Evolutionary conservation across 2,113 vertebrate species (phyloP), one percentile per base, ranked within the genome.

Genomic region (Reinhardtius hippoglossoides): DNA sequence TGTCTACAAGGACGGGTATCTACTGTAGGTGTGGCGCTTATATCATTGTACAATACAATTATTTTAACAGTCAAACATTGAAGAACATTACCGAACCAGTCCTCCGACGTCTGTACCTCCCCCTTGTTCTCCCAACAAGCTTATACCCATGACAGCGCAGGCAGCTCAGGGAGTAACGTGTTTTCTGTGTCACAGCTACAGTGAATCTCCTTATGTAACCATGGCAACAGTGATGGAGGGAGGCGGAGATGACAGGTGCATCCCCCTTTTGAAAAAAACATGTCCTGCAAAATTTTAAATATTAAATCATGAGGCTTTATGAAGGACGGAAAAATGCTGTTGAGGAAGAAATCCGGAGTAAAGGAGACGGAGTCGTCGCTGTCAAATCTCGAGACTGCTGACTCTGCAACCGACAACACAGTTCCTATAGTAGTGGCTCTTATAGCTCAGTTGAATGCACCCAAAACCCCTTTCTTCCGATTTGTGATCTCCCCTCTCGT

Each of bases 161-260:
- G 31, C 57, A 62, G 81, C 76, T n/a, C 70, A 67, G 59, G 77
- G 77, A 85, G 37, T 68, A 24, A 73, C 71, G 62, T 58, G 78
- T 78, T 81, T 73, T 74, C 70, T 79, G 44, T 87, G 76, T 82
- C 82, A 61, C 71, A 80, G 26, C 80, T 68, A 59, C 60, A 50
- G 60, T 57, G 50, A 69, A 82, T 75, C 74, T 67, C 56, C 65
- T 77, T 77, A 74, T 82, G 86, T 91, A 81, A 80, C 91, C 76
- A 91, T 84, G 54, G 83, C 64, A 91, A 86, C 89, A 64, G 63
- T 70, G 69, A 87, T 50, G 58, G 65, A 80, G 59, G 63, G 62
- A 70, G 46, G 70, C 57, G 15, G 59, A 71, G 63, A 67, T 26
- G 79, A 82, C 89, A 59, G 76, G 59, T 89, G 70, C 67, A 77